Evolutionary conservation across 2,113 vertebrate genomes (phyloP).

Genomic region (Onychostoma macrolepis): DNA sequence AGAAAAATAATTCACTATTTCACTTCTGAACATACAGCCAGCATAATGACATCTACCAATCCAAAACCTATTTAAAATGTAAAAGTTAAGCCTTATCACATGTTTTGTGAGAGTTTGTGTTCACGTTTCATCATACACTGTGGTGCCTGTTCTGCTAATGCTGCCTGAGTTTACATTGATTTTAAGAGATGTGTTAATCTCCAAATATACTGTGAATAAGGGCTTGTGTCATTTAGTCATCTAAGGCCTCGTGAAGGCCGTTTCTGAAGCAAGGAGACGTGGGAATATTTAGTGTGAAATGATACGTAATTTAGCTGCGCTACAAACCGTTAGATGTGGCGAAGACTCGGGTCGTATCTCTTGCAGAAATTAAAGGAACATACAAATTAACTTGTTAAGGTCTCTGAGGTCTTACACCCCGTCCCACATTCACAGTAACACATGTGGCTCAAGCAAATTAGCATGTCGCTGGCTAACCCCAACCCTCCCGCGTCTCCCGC

Average conservation of each 20-base stretch:
- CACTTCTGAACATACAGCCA: not conserved
- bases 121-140: not conserved
- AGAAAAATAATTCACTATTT: not conserved
- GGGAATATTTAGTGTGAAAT: constrained; percentile 21
- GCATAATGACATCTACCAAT: not conserved
- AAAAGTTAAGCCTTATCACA: not conserved
- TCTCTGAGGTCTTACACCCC: constrained; percentile 13
- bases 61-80: not conserved
- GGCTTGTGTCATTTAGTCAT: not conserved
- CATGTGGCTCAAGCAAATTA: constrained; percentile 19
- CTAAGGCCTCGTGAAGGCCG: not conserved
- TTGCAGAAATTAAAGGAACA: constrained; percentile 27
- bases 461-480: not conserved
- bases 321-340: constrained; percentile 23
- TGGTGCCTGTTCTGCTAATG: not conserved
- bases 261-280: not conserved
- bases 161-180: not conserved
- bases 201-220: not conserved
- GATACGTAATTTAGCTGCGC: constrained; percentile 21
- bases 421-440: constrained; percentile 37
- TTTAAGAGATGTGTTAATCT: not conserved
- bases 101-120: not conserved
- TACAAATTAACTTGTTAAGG: constrained; percentile 42
- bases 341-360: constrained; percentile 25
- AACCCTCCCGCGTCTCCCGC: constrained; percentile 8